Conservation (phyloP, 53 echinoderm and acorn worm species). For the Henricia sp. region DNA sequence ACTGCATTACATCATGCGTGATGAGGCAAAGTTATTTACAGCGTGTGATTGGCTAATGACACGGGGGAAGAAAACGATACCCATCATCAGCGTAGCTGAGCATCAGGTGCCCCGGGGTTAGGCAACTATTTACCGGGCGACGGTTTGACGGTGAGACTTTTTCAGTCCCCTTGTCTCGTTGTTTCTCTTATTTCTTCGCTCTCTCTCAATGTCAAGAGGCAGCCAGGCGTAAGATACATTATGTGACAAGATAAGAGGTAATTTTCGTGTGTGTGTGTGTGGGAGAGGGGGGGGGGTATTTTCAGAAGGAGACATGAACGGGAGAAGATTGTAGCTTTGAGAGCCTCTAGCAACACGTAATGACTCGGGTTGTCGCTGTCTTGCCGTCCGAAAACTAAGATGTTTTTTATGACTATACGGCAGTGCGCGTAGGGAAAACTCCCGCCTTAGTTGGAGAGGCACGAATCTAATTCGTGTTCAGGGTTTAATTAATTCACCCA, state of each 20-base stretch:
- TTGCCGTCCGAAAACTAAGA: too few relatives aligned
- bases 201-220: constrained; percentile 41
- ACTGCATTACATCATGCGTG: background rate
- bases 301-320: background rate
- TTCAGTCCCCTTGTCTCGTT: background rate
- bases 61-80: background rate
- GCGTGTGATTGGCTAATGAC: constrained; percentile 33
- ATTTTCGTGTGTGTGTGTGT: too few relatives aligned
- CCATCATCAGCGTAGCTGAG: constrained; percentile 6
- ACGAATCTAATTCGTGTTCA: too few relatives aligned
- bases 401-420: too few relatives aligned
- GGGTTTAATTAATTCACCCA: too few relatives aligned
- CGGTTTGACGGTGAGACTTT: background rate
- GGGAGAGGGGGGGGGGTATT: background rate
- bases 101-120: constrained; percentile 51
- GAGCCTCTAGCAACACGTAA: background rate
- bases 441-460: too few relatives aligned
- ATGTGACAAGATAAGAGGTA: constrained; percentile 37
- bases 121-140: constrained; percentile 27
- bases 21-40: background rate
- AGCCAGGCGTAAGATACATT: constrained; percentile 50
- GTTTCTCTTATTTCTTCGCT: background rate
- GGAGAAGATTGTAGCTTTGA: background rate
- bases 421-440: too few relatives aligned
- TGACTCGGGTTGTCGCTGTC: too few relatives aligned